Base-by-base conservation (phyloP, 2,797 vertebrate species). In the Anolis apletophallus region DNA sequence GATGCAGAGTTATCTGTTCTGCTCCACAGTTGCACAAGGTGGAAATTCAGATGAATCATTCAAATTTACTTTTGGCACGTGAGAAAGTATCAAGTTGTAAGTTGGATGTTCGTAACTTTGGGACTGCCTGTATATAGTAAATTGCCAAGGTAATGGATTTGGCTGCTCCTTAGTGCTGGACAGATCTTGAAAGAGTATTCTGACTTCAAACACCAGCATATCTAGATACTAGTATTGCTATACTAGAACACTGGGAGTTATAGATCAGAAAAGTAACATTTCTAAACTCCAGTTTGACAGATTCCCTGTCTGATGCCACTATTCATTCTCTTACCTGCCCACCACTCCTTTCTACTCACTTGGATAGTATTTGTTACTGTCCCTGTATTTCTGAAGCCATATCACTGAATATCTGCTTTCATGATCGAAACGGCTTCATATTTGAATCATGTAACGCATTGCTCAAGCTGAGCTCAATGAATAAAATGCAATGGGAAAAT, bases 31-130 rank as follows among this genome's bases (percentile, higher is more conserved):
- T n/a, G n/a, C n/a, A n/a, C n/a, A n/a, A n/a, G n/a, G n/a, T n/a
- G n/a, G n/a, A n/a, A n/a, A n/a, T n/a, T n/a, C 87, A 88, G 88
- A 85, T 92, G 88, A 93, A 90, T 92, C 84, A 88, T 90, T 90
- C 88, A 90, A 52, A 40, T 82, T n/a, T 84, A 34, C 84, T 64
- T 64, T 29, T 57, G 55, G 12, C 13, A 17, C 55, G 3, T 14
- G 13, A 6, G 40, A 46, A 46, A 46, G 40, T 46, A 46, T 3
- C 40, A 46, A 46, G 40, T n/a, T 46, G 46, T 5, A 46, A 46
- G 46, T 46, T 8, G 5, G 46, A 46, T 46, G 5, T 46, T 46
- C 7, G 46, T 46, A 46, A 46, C 46, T 46, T 46, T 46, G 46
- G 7, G 3, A 6, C 5, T 46, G 46, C 46, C 46, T 46, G 46